Evolutionary conservation across 2,113 vertebrate species (phyloP), one percentile per base, ranked within the genome.

Genomic region (Emydura subglobosa): DNA sequence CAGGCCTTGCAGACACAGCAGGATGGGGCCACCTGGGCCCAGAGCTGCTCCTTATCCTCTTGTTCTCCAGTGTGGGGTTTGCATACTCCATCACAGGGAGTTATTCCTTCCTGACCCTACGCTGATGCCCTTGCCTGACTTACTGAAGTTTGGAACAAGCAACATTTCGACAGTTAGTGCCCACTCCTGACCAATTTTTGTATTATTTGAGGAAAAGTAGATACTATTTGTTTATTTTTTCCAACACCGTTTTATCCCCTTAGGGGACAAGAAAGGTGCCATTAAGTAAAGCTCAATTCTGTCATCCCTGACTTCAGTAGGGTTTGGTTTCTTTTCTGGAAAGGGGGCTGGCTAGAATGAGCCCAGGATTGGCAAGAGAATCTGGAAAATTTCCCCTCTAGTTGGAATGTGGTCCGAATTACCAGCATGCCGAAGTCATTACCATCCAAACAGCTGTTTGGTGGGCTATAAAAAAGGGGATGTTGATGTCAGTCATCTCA

Each of bases 171-270:
- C 79, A 94, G 88, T 85, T 13, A 53, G 51, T 53, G 51, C 51
- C 51, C 51, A 53, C 51, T 53, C 51, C 51, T 17, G 16, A 17
- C 51, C 51, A 53, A 53, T 53, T 53, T 53, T 53, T 53, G 16
- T 50, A 53, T 53, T 53, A 53, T 53, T 17, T 53, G 51, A 17
- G 51, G 51, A 53, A 53, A 53, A 17, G 51, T 53, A 16, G 51
- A 92, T 93, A 83, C 92, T 90, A 93, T 93, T 94, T 34, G 79
- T 87, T 42, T 86, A 85, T 91, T 93, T 92, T 91, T 94, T 91
- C 85, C 90, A 91, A 89, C 90, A 79, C 78, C 78, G 65, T 95
- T 95, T 96, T 93, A 16, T 87, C 91, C 92, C 74, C 27, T 50
- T n/a, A n/a, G 91, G 92, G 93, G 82, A 31, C 89, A 95, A 95